Evolutionary conservation across 2,113 vertebrate genomes (phyloP).

Genomic region (Petromus typicus): DNA sequence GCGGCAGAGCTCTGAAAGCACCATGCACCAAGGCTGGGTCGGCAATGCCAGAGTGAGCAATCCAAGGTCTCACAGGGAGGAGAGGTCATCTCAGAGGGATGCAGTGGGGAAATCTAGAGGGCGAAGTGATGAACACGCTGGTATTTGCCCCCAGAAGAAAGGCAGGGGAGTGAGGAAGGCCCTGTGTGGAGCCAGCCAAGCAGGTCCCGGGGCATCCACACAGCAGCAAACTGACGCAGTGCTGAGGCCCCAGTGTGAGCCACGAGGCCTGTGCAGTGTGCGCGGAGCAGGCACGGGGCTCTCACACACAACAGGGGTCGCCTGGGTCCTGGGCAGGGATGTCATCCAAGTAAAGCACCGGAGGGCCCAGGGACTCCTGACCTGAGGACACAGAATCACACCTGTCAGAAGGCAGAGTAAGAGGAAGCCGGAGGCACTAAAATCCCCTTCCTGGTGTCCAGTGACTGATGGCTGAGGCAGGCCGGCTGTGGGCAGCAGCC

Average conservation of each 20-base stretch:
- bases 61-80: not conserved
- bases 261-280: accelerated
- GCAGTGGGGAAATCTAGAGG: not conserved
- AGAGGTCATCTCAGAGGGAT: not conserved
- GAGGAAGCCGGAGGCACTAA: not conserved
- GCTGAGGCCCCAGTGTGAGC: accelerated
- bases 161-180: not conserved
- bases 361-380: not conserved
- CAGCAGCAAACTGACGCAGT: not conserved
- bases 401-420: accelerated
- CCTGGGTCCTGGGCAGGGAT: not conserved
- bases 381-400: not conserved
- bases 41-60: not conserved
- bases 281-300: accelerated
- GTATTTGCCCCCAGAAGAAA: not conserved
- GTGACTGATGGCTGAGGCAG: not conserved
- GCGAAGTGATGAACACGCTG: not conserved
- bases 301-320: not conserved
- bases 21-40: not conserved
- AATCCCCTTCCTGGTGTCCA: not conserved
- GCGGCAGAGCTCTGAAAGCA: not conserved
- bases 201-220: accelerated
- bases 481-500: accelerated
- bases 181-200: not conserved
- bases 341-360: not conserved